Base-by-base conservation (phyloP, 2,113 vertebrate genomes). In the Sylvietta virens region DNA sequence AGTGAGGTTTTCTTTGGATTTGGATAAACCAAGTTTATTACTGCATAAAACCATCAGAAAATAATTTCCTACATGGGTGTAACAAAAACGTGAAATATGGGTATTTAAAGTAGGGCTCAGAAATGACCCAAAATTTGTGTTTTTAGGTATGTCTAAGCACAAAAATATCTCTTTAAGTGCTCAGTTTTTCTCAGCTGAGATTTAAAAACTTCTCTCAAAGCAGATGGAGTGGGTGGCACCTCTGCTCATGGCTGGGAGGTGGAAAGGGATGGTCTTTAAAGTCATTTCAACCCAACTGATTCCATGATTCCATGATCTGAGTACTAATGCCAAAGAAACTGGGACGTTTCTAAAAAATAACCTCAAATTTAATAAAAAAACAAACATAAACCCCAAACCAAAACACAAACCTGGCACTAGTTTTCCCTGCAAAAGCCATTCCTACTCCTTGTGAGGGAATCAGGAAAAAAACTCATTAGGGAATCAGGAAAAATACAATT, bases 41-140 rank as follows among this genome's bases (percentile, higher is more conserved):
- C 3, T 69, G 15, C 10, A 1, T 82, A 48, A 88, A 24, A 72
- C 18, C 37, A 54, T 86, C 15, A 54, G 54, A 90, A 92, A 72
- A 58, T n/a, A 11, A 35, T 11, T 57, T 40, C 19, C 23, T 17
- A 50, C 0, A 0, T 21, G 42, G 3, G 4, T 54, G 5, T 51
- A 66, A 80, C 13, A 56, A 66, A 71, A 69, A 65, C 42, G 8
- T 58, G 30, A 62, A 31, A 58, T 50, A 27, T 1, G 2, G 7
- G 8, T 51, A 48, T 39, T 30, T 82, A 28, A 79, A 87, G n/a
- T 1, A 31, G 65, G 45, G 33, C 40, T 69, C 37, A 79, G 37
- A 60, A 85, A 60, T 48, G 3, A 47, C 21, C 11, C 18, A 39
- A 51, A 39, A 26, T n/a, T 44, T 87, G 19, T 76, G n/a, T 16